Evolutionary conservation across 2,797 vertebrate genomes (phyloP).

Genomic region (Sebastes melanostomus): DNA sequence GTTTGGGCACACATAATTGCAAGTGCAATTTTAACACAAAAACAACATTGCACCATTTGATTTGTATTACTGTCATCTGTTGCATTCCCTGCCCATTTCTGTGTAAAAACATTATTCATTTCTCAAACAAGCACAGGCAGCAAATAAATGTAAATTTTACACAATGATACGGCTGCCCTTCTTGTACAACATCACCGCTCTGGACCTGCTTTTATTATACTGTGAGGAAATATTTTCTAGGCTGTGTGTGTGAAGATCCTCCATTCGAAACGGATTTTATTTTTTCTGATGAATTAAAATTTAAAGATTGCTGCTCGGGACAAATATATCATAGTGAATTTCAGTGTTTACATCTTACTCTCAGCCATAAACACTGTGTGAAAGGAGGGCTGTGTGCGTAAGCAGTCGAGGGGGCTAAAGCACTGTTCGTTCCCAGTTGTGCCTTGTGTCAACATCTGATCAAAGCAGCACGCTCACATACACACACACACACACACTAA

Average conservation of each 20-base stretch:
- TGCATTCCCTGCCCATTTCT: not conserved
- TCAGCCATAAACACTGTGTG: slow-evolving; percentile 8
- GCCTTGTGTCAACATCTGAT: slow-evolving; percentile 55
- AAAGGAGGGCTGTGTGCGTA: not conserved
- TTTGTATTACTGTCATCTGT: not conserved
- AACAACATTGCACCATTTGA: not conserved
- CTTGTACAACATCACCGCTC: not conserved
- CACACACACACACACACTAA: slow-evolving; percentile 10
- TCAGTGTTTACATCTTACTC: not conserved
- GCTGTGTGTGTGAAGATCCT: too few species aligned
- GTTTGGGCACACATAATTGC: too few species aligned
- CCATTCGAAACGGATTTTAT: too few species aligned
- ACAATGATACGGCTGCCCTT: not conserved
- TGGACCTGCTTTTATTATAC: not conserved
- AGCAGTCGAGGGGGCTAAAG: slow-evolving; percentile 3
- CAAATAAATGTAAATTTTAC: not conserved
- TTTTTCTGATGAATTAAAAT: not conserved
- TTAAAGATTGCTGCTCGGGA: not conserved
- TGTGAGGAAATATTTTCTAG: not conserved
- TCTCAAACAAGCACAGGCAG: not conserved
- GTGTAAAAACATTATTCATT: not conserved
- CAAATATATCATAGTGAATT: not conserved
- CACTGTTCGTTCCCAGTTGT: slow-evolving; percentile 38
- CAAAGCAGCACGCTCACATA: slow-evolving; percentile 36
- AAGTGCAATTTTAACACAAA: too few species aligned